A percentile compares a stretch with the other conserved stretches of the same genome.
Conservation (phyloP, 2,888 invertebrate species). For the Melangyna quadrimaculata region DNA sequence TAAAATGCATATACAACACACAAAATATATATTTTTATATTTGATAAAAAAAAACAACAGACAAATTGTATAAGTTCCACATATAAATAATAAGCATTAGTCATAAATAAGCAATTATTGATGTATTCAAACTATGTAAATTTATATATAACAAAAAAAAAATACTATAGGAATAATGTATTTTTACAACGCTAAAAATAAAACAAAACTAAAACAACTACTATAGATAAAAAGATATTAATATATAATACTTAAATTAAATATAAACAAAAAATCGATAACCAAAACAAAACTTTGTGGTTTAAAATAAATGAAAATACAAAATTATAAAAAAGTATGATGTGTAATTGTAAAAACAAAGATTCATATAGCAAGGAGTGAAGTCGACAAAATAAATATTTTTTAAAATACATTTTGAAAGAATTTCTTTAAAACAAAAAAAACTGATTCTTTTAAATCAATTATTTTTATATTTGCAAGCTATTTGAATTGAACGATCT, state of each 20-base stretch:
- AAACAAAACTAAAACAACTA: constrained; percentile 7
- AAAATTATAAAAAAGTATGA: neutral
- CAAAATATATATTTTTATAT: constrained; percentile 62
- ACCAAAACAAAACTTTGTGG: neutral
- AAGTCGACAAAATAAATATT: constrained; percentile 58
- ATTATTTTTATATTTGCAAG: neutral
- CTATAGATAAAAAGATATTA: constrained; percentile 15
- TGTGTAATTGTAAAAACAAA: constrained; percentile 14
- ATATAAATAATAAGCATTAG: constrained; percentile 18
- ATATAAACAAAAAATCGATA: neutral
- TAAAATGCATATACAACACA: constrained; percentile 15
- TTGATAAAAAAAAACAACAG: neutral
- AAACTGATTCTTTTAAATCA: neutral
- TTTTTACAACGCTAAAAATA: constrained; percentile 65
- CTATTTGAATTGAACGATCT: neutral
- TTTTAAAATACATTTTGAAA: constrained; percentile 38
- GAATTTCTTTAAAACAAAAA: neutral
- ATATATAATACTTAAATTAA: constrained; percentile 3
- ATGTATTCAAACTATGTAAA: constrained; percentile 63
- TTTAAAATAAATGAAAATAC: constrained; percentile 3
- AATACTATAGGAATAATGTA: constrained; percentile 63
- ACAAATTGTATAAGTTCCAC: constrained; percentile 27
- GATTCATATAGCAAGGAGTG: constrained; percentile 9
- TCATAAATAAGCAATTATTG: constrained; percentile 47
- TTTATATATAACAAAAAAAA: constrained; percentile 35